These are phyloP conservation scores for Papilio machaon DNA, from an alignment of 1,140 invertebrate species.

Conservation along the genomic window DNA sequence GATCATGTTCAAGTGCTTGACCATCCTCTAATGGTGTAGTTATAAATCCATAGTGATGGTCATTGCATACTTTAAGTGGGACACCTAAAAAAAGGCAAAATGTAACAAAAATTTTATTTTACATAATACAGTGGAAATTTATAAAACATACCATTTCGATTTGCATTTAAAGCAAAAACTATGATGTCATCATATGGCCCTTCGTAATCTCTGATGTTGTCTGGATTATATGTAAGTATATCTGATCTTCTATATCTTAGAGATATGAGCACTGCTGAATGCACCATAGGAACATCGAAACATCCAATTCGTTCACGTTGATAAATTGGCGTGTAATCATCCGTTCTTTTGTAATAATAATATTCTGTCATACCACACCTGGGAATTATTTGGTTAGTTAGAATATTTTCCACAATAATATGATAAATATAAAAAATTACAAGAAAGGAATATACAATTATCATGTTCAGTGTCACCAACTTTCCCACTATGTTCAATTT, in stretches of 20 bases:
- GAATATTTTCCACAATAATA: slow-evolving; percentile 24
- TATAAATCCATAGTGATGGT: slow-evolving; percentile 91
- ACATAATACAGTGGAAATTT: not conserved
- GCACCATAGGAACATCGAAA: slow-evolving; percentile 95
- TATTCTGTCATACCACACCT: slow-evolving; percentile 95
- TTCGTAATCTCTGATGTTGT: slow-evolving; percentile 84
- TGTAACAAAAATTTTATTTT: not conserved
- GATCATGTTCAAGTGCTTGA: slow-evolving; percentile 85
- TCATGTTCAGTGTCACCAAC: too few relatives aligned
- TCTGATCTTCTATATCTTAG: slow-evolving; percentile 85
- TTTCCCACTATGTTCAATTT: too few relatives aligned
- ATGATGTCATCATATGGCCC: slow-evolving; percentile 97
- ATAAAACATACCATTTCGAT: slow-evolving; percentile 83
- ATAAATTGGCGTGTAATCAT: slow-evolving; percentile 93
- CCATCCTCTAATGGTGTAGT: slow-evolving; percentile 90
- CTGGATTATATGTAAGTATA: slow-evolving; percentile 89
- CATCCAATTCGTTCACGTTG: slow-evolving; percentile 88
- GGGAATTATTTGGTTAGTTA: slow-evolving; percentile 22
- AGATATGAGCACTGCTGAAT: slow-evolving; percentile 93
- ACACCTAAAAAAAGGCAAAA: slow-evolving; percentile 80
- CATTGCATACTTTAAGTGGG: slow-evolving; percentile 91
- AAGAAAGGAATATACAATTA: too few relatives aligned
- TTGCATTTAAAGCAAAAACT: slow-evolving; percentile 94
- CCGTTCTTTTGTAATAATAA: slow-evolving; percentile 94
- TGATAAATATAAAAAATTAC: slow-evolving; percentile 16